phyloP scores from a whole-genome alignment of 2,888 invertebrate species.

The Chironomus tentans region DNA sequence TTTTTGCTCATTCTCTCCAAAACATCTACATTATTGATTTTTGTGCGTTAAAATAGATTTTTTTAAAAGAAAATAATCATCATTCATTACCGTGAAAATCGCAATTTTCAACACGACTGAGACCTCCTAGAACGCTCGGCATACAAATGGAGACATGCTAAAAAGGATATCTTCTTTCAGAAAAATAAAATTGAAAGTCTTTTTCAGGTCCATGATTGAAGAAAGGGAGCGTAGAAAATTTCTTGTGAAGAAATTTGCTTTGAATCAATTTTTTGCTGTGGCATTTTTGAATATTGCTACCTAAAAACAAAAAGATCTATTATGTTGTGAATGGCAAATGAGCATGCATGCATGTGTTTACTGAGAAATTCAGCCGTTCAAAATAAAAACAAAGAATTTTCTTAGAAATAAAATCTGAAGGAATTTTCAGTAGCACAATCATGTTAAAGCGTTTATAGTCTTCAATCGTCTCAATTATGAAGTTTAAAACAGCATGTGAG shows the following conservation, averaged over 20 bases:
- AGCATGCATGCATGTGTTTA: no score
- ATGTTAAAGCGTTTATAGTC: constrained; percentile 7
- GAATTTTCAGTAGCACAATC: constrained; percentile 4
- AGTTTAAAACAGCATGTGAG: constrained; percentile 1
- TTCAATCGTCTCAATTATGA: not conserved
- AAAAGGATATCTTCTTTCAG: not conserved
- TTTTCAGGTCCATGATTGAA: not conserved
- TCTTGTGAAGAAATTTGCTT: not conserved
- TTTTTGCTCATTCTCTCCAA: not conserved
- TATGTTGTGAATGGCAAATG: no score
- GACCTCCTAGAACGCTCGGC: constrained; percentile 6
- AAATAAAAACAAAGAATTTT: not conserved
- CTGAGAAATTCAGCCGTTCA: no score
- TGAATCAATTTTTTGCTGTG: not conserved
- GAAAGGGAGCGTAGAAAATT: not conserved
- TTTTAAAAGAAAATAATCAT: constrained; percentile 6
- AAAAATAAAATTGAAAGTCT: not conserved
- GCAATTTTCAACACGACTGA: constrained; percentile 8
- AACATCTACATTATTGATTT: not conserved
- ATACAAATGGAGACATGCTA: not conserved
- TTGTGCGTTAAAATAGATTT: not conserved
- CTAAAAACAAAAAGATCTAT: not conserved
- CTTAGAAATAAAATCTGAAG: not conserved
- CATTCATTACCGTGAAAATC: constrained; percentile 19
- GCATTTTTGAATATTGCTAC: not conserved